Base-by-base conservation (phyloP, 2,113 vertebrate genomes). In the Lagopus muta region DNA sequence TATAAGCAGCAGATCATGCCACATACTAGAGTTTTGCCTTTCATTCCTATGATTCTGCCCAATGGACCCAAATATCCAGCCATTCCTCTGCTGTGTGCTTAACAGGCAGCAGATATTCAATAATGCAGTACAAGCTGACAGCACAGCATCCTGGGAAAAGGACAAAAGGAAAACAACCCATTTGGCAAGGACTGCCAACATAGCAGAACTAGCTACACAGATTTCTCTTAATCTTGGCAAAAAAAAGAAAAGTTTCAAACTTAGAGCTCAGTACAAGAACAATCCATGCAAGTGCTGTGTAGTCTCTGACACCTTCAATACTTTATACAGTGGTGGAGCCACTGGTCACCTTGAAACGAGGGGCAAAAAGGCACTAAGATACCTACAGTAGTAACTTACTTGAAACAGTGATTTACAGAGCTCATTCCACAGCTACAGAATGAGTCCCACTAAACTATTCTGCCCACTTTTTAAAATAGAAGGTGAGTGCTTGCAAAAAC, bases 41-140 rank as follows among this genome's bases (percentile, higher is more conserved):
- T 61, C 66, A 72, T 30, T 84, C 45, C 78, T 64, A n/a, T 4
- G 1, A 13, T 27, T 42, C 47, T 42, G 64, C 15, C 40, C 50
- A 28, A 80, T 45, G 58, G 58, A 84, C 21, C 18, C 79, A 52
- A 72, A 14, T 62, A 42, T 55, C 74, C 64, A 76, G 70, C 15
- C 2, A 1, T 71, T 87, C 42, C 58, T 25, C 52, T 76, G 78
- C 36, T 0, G 0, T 13, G 12, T 66, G 64, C 69, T 58, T 76
- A 84, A 84, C 34, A 52, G 67, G 61, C 58, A 84, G 38, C 66
- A 89, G 73, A 52, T 42, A 28, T 67, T 84, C 75, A 84, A 72
- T 65, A 94, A 90, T 16, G 58, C 40, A 84, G 43, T 16, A 28
- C 78, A 83, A 87, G 38, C 65, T 70, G 72, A 94, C 87, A 84